A percentile compares a stretch with the other conserved stretches of the same genome.
Conservation (phyloP, 1,140 invertebrate genomes). For the Trypoxylus dichotomus region DNA sequence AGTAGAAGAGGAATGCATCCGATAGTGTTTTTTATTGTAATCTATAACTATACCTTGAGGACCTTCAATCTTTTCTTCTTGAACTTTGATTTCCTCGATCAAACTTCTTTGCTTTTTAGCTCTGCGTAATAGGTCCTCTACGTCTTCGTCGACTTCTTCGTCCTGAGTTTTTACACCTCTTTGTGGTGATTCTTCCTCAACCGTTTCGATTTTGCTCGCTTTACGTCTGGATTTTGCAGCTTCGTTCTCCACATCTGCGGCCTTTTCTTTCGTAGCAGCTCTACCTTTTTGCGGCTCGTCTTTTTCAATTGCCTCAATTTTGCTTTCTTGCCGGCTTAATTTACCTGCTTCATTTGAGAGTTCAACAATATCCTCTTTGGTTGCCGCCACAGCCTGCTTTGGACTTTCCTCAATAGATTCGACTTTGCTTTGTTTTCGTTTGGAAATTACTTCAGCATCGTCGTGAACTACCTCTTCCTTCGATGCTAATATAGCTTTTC, state of each 20-base stretch:
- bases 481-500: background rate
- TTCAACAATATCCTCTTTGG: constrained; percentile 18
- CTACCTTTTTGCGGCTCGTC: constrained; percentile 10
- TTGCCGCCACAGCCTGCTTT: background rate
- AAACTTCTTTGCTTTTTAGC: constrained; percentile 69
- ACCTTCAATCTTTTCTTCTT: constrained; percentile 54
- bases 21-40: background rate
- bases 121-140: constrained; percentile 65
- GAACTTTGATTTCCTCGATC: constrained; percentile 64
- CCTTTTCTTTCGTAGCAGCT: constrained; percentile 1
- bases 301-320: constrained; percentile 21
- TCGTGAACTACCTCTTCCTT: background rate
- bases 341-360: background rate
- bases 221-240: constrained; percentile 6
- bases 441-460: background rate
- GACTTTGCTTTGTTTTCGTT: constrained; percentile 22
- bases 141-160: constrained; percentile 60
- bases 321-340: background rate
- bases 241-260: background rate
- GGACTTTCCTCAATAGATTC: constrained; percentile 3
- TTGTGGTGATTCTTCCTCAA: constrained; percentile 45
- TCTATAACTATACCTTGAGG: constrained; percentile 44
- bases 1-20: constrained; percentile 2
- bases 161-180: constrained; percentile 46
- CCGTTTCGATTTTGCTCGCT: background rate